Conservation (phyloP, 2,113 vertebrate species). For the Brienomyrus longianalis region DNA sequence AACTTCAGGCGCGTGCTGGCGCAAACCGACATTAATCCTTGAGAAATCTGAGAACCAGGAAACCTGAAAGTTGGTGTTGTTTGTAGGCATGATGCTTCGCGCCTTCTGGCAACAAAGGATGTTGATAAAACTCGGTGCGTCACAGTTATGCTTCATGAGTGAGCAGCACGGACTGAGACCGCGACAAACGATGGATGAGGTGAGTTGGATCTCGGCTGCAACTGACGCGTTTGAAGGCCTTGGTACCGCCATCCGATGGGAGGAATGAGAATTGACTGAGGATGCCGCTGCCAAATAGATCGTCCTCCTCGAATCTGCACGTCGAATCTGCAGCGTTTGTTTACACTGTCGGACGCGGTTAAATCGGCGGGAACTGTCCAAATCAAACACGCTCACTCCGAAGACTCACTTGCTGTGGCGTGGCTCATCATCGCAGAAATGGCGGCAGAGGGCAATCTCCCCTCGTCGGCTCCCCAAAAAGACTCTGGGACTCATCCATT, state of each 20-base stretch:
- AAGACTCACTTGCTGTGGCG: not conserved
- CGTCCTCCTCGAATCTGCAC: not conserved
- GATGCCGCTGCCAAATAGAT: not conserved
- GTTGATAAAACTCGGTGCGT: not conserved
- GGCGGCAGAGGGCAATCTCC: not conserved
- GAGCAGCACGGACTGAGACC: not conserved
- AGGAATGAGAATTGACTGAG: not conserved
- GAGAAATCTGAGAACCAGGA: not conserved
- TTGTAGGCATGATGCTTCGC: not conserved
- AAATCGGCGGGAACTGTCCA: not conserved
- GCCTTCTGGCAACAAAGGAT: not conserved
- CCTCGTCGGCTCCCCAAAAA: not conserved
- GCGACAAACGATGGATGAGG: not conserved
- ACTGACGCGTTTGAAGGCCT: not conserved
- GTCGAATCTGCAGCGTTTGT: not conserved
- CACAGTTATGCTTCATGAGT: not conserved
- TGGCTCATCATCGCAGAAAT: not conserved
- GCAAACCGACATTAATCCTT: not conserved
- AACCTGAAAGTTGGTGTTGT: not conserved
- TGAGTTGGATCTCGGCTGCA: not conserved
- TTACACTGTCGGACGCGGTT: not conserved
- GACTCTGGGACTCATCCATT: constrained; percentile 16
- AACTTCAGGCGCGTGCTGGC: not conserved
- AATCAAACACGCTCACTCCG: not conserved
- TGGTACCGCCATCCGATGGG: not conserved